These are phyloP conservation scores for Acanthopagrus latus DNA, from an alignment of 2,797 vertebrate species.

Conservation along the genomic window DNA sequence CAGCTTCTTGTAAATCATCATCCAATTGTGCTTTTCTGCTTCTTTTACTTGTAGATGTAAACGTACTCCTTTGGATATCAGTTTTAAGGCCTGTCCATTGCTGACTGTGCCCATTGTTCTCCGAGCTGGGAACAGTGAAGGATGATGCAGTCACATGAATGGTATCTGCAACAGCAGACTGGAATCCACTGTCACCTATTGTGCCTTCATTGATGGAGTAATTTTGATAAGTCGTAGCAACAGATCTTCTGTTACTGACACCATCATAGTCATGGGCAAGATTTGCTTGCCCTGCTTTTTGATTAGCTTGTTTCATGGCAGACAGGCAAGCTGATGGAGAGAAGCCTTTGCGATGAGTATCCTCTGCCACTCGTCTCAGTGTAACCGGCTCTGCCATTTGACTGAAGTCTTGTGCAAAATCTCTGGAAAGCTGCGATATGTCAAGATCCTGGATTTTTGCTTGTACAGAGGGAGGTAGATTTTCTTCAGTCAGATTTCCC, in stretches of 20 bases:
- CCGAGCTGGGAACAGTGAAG: conserved; percentile 34
- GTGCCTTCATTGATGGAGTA: conserved; percentile 22
- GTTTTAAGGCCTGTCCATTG: conserved; percentile 49
- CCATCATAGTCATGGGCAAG: conserved; percentile 14
- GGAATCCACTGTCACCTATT: conserved; percentile 73
- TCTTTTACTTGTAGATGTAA: conserved; percentile 48
- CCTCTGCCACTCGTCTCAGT: conserved; percentile 20
- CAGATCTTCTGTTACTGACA: neutral
- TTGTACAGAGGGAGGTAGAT: conserved; percentile 12
- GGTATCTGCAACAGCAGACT: conserved; percentile 57
- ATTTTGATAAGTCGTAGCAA: conserved; percentile 26
- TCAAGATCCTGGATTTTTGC: conserved; percentile 71
- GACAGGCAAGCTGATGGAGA: conserved; percentile 70
- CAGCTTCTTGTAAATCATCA: conserved; percentile 30
- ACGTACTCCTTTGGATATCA: conserved; percentile 31
- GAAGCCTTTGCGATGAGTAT: conserved; percentile 40
- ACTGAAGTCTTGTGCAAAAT: conserved; percentile 84
- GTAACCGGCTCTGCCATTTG: conserved; percentile 61
- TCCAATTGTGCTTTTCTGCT: conserved; percentile 55
- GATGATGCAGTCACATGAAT: conserved; percentile 41
- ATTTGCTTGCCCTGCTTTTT: conserved; percentile 38
- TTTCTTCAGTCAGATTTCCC: conserved; percentile 15
- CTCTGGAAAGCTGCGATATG: conserved; percentile 82
- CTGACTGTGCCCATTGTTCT: conserved; percentile 33
- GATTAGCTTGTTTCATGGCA: conserved; percentile 59